Evolutionary conservation across 1,140 invertebrate genomes (phyloP), one percentile per base, ranked within the genome.

Genomic region (Contarinia nasturtii): DNA sequence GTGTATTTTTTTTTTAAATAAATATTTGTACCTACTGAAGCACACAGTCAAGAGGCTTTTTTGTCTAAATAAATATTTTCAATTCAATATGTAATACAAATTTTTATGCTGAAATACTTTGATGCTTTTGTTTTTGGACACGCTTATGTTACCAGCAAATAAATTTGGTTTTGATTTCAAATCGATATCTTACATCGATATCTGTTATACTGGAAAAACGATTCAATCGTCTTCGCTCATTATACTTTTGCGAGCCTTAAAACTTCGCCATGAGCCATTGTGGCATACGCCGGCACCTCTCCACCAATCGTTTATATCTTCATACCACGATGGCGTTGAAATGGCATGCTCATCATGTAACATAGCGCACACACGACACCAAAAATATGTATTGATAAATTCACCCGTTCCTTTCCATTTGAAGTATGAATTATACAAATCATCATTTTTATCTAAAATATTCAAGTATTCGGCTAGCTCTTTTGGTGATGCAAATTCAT

Each of bases 361-460:
- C 73, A 91, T 79, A 4, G 89, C 79, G 64, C 93, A 97, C 15
- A 97, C 71, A 1, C 92, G 77, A 60, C 92, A 97, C 80, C 90
- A 95, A 64, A 93, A 96, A 58, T 81, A 87, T 15, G 88, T 94
- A 65, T 93, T 92, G 54, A 94, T 85, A 58, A 94, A 91, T 61
- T 92, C 85, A 1, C 90, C 90, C 0, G 86, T 90, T 22, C 84
- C 85, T 68, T 88, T 89, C 86, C 87, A 91, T 50, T 78, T 77
- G 63, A 94, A 94, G 61, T 94, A 94, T 14, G 85, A 82, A 64
- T 94, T 94, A 65, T 94, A 95, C 0, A 88, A 67, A 14, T 78
- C 75, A 58, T 92, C 85, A 60, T 95, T 82, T 44, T 75, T 70
- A 56, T 93, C 89, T 15, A 95, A 67, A 33, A 77, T 71, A 45